phyloP scores from a whole-genome alignment of 2,888 invertebrate species.

The Habroteleia sp. region DNA sequence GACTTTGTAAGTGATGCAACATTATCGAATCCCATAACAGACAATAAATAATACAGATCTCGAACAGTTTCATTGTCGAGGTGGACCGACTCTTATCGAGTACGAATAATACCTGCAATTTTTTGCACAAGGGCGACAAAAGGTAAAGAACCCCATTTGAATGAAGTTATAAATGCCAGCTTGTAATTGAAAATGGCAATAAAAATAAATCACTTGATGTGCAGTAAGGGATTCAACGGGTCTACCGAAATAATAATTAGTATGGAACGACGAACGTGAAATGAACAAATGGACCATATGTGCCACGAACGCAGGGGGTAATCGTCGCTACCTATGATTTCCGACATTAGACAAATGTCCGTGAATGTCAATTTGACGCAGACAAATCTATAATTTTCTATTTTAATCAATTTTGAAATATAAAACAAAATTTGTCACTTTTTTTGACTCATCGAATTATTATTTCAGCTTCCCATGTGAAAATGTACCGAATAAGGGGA shows the following conservation, averaged over 20 bases:
- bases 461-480: no score
- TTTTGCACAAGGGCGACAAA: conserved; percentile 29
- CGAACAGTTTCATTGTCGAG: conserved; percentile 16
- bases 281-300: conserved; percentile 76
- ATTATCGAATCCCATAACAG: neutral
- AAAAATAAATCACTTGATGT: conserved; percentile 68
- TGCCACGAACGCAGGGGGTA: conserved; percentile 74
- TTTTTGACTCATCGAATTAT: no score
- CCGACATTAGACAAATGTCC: conserved; percentile 4
- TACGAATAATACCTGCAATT: conserved; percentile 35
- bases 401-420: no score
- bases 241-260: conserved; percentile 72
- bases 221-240: conserved; percentile 62
- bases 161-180: conserved; percentile 56
- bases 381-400: no score
- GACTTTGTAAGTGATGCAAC: no score
- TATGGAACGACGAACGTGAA: conserved; percentile 68
- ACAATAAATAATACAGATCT: conserved; percentile 19
- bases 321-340: conserved; percentile 56
- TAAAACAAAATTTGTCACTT: no score
- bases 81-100: conserved; percentile 4
- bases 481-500: no score
- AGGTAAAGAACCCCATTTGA: conserved; percentile 45
- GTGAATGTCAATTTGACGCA: no score
- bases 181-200: conserved; percentile 68